phyloP scores from a whole-genome alignment of 2,113 vertebrate species.

The Benitochromis conjunctus region DNA sequence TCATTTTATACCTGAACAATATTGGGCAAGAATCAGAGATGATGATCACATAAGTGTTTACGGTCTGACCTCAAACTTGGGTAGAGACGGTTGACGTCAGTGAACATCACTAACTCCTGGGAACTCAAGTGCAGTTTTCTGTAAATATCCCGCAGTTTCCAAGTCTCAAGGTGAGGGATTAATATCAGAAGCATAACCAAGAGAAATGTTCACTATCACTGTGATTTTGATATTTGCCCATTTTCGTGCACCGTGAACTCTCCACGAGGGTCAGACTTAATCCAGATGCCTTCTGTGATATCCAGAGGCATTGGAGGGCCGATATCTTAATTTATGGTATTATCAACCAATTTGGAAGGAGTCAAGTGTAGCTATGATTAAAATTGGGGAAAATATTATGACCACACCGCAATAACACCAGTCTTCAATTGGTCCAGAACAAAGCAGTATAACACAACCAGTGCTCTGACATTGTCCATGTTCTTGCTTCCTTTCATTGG shows the following conservation, averaged over 20 bases:
- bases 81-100: not conserved
- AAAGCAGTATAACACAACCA: too few species aligned
- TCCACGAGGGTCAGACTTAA: not conserved
- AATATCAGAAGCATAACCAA: not conserved
- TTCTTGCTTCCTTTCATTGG: not conserved
- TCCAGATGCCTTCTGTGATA: not conserved
- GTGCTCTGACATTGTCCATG: too few species aligned
- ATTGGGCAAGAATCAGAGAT: not conserved
- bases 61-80: not conserved
- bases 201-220: not conserved
- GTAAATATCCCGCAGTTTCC: not conserved
- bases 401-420: not conserved
- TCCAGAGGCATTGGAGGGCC: not conserved
- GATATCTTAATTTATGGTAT: not conserved
- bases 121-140: not conserved
- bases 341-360: not conserved
- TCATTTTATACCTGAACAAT: constrained; percentile 88
- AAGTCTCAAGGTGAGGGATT: not conserved
- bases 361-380: not conserved
- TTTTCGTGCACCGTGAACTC: not conserved
- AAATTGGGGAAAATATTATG: not conserved
- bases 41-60: not conserved
- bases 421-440: too few species aligned
- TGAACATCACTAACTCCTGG: not conserved
- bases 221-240: not conserved